Percentiles rank a stretch among this genome's conserved stretches.
phyloP scores from a whole-genome alignment of 1,140 invertebrate species.

The Hetaerina americana region DNA sequence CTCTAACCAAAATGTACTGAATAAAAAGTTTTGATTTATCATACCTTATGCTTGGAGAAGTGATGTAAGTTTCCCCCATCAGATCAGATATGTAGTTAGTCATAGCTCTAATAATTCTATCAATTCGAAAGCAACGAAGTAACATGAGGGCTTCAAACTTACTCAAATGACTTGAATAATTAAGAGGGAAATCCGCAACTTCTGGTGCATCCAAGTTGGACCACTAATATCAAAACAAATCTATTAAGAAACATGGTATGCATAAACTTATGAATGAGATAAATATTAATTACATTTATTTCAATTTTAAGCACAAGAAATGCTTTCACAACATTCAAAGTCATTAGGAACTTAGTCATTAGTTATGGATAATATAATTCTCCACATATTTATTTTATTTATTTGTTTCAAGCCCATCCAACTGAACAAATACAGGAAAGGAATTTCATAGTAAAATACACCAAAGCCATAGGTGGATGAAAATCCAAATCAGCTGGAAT shows the following conservation, averaged over 20 bases:
- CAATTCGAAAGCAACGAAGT: conserved; percentile 70
- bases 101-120: conserved; percentile 68
- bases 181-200: conserved; percentile 45
- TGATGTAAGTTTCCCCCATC: conserved; percentile 77
- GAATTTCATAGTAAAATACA: too few relatives aligned
- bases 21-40: too few relatives aligned
- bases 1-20: too few relatives aligned
- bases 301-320: not conserved
- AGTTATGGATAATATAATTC: not conserved
- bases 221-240: conserved; percentile 44
- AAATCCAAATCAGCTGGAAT: too few relatives aligned
- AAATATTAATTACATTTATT: not conserved
- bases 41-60: conserved; percentile 59
- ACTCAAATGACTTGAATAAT: conserved; percentile 47
- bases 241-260: too few relatives aligned
- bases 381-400: too few relatives aligned
- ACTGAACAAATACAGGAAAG: too few relatives aligned
- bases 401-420: too few relatives aligned
- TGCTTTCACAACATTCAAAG: not conserved
- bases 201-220: conserved; percentile 69
- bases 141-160: conserved; percentile 66
- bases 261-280: not conserved
- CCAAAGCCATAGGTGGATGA: too few relatives aligned
- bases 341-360: not conserved
- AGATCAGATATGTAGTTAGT: conserved; percentile 61